Evolutionary conservation across 2,797 vertebrate species (phyloP).

Genomic region (Eleutherodactylus coqui): DNA sequence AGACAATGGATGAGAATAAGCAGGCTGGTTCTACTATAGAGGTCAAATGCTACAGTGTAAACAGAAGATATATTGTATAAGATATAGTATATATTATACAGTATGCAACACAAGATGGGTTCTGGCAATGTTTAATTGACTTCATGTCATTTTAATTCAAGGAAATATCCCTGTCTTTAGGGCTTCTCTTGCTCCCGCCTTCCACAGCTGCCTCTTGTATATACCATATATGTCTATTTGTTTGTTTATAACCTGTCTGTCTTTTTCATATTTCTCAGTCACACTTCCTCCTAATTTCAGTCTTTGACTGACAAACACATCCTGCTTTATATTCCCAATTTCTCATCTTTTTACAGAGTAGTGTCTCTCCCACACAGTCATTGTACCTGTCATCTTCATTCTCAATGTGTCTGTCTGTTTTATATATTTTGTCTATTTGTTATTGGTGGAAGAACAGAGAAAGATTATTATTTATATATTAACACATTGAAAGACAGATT

Average conservation of each 20-base stretch:
- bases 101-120: background rate
- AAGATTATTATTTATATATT: slow-evolving; percentile 43
- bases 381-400: slow-evolving; percentile 54
- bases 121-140: background rate
- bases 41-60: background rate
- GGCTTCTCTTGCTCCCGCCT: background rate
- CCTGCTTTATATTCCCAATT: slow-evolving; percentile 47
- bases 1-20: background rate
- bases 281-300: slow-evolving; percentile 38
- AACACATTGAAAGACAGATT: background rate
- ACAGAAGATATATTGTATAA: background rate
- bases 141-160: background rate
- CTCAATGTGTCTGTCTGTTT: slow-evolving; percentile 38
- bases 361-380: slow-evolving; percentile 45
- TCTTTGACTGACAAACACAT: slow-evolving; percentile 47
- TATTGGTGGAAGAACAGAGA: slow-evolving; percentile 2
- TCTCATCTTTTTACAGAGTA: slow-evolving; percentile 31
- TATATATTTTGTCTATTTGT: slow-evolving; percentile 51
- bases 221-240: slow-evolving; percentile 60
- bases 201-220: background rate
- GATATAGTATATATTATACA: background rate
- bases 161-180: background rate
- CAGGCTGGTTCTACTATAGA: background rate
- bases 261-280: slow-evolving; percentile 66
- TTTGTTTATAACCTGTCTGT: slow-evolving; percentile 76